phyloP scores from a whole-genome alignment of 1,140 invertebrate species.

The Polyergus mexicanus region DNA sequence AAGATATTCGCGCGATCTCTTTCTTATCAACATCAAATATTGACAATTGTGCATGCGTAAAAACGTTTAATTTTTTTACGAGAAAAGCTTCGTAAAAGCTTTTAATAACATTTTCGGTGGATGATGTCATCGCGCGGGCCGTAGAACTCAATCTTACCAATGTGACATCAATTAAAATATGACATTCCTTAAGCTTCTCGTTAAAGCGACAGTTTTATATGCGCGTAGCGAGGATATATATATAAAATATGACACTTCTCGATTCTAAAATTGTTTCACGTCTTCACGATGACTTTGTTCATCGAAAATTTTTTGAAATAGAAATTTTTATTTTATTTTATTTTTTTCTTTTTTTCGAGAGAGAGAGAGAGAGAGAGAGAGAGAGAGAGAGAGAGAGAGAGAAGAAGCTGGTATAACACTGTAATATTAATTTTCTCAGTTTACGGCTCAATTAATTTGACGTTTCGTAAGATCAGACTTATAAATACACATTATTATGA shows the following conservation, averaged over 20 bases:
- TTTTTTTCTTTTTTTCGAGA: too few species aligned
- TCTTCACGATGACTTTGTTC: neutral
- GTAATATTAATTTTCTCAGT: neutral
- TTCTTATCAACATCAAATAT: slow-evolving; percentile 6
- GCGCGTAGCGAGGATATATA: neutral
- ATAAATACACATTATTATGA: slow-evolving; percentile 36
- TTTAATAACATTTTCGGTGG: neutral
- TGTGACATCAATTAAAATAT: neutral
- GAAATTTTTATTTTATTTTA: neutral
- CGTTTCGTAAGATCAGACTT: neutral
- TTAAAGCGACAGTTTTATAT: too few species aligned
- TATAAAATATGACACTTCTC: neutral
- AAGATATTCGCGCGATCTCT: neutral
- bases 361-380: too few species aligned
- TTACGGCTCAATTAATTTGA: neutral
- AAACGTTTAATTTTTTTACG: neutral
- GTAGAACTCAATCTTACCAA: neutral
- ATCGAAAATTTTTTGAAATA: neutral
- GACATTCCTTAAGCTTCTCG: too few species aligned
- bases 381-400: too few species aligned
- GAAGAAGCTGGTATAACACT: neutral
- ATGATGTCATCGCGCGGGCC: neutral
- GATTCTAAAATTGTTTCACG: neutral
- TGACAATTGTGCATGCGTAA: neutral
- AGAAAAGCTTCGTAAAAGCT: neutral